Conservation (phyloP, 2,797 vertebrate species). For the Gymnothorax javanicus region DNA sequence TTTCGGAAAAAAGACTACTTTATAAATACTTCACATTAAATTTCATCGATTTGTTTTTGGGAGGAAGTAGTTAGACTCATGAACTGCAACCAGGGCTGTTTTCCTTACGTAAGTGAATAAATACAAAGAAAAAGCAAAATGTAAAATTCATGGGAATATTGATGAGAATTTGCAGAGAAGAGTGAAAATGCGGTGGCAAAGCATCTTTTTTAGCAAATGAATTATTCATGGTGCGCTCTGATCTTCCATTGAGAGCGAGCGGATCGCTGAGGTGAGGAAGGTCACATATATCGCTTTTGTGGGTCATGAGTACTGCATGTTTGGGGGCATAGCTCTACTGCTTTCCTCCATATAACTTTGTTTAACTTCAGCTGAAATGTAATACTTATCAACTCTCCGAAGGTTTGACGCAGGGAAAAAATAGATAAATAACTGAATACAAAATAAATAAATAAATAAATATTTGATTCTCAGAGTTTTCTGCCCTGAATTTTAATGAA, state of each 20-base stretch:
- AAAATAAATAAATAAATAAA: background rate
- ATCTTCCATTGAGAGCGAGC: background rate
- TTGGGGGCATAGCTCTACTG: background rate
- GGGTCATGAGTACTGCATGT: background rate
- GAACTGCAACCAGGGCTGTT: background rate
- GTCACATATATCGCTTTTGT: background rate
- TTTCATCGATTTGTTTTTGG: too few relatives aligned
- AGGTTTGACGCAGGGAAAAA: background rate
- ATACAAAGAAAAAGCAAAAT: background rate
- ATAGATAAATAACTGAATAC: background rate
- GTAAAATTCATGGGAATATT: background rate
- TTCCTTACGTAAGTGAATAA: background rate
- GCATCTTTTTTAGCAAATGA: background rate
- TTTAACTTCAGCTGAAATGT: background rate
- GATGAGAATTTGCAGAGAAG: background rate
- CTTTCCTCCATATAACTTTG: background rate
- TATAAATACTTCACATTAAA: too few relatives aligned
- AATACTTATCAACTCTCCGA: background rate
- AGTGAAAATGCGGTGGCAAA: background rate
- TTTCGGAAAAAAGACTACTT: too few relatives aligned
- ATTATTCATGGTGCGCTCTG: background rate
- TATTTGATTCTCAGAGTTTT: background rate
- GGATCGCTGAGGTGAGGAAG: background rate
- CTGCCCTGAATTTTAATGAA: constrained; percentile 4
- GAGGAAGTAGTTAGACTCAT: background rate